Evolutionary conservation across 2,797 vertebrate species (phyloP).

Genomic region (Lerista edwardsae): DNA sequence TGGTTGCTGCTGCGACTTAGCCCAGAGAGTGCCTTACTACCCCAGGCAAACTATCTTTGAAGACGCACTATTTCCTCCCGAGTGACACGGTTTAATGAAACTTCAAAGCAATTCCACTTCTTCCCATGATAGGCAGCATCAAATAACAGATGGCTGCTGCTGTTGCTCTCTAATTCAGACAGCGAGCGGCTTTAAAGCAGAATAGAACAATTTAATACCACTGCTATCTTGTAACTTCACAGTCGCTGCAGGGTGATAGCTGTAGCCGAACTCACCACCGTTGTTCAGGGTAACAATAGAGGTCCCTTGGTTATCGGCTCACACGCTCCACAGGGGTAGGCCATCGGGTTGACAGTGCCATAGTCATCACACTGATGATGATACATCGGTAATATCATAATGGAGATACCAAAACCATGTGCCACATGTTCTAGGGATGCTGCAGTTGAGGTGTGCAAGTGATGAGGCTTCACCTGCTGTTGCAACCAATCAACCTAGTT

Average conservation of each 20-base stretch:
- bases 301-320: background rate
- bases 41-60: slow-evolving; percentile 4
- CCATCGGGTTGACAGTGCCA: background rate
- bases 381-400: background rate
- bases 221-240: background rate
- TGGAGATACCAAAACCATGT: background rate
- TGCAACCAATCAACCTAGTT: background rate
- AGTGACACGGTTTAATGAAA: background rate
- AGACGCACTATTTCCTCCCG: background rate
- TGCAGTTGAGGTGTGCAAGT: background rate
- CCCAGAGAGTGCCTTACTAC: background rate
- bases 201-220: background rate
- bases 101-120: slow-evolving; percentile 27
- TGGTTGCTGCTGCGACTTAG: slow-evolving; percentile 17
- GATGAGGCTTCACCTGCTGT: background rate
- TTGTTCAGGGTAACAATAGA: background rate
- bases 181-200: background rate
- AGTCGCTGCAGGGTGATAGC: background rate
- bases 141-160: background rate
- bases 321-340: background rate
- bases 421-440: background rate
- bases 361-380: no score
- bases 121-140: slow-evolving; percentile 6
- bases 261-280: background rate
- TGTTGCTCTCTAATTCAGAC: background rate